These are phyloP conservation scores for Lamellibrachia luymesi DNA, from an alignment of 1,140 invertebrate species.

Conservation along the genomic window DNA sequence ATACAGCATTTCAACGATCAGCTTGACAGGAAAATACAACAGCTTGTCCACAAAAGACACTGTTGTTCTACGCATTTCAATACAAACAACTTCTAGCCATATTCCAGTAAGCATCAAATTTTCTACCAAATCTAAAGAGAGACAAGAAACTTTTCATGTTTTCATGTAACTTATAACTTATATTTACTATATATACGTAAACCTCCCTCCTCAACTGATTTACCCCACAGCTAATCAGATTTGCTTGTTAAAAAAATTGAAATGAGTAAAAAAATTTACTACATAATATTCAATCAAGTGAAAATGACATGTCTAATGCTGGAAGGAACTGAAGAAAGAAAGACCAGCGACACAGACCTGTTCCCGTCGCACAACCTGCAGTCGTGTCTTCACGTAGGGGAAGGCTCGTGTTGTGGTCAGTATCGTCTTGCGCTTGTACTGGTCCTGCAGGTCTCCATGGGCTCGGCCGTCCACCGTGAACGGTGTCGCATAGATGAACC, in stretches of 20 bases:
- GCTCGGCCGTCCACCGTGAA: constrained; percentile 91
- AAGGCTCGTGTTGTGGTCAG: constrained; percentile 91
- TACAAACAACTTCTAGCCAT: too few relatives aligned
- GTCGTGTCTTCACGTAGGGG: constrained; percentile 94
- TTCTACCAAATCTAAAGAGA: too few relatives aligned
- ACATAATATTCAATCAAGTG: too few relatives aligned
- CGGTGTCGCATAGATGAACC: constrained; percentile 95
- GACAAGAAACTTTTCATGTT: too few relatives aligned
- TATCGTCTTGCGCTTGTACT: constrained; percentile 95
- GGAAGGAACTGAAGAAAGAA: constrained; percentile 76
- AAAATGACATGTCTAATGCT: not conserved
- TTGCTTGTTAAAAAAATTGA: too few relatives aligned
- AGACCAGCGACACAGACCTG: constrained; percentile 68
- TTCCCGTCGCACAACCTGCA: constrained; percentile 80
- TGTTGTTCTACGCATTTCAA: not conserved
- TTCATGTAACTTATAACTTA: too few relatives aligned
- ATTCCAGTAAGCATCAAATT: too few relatives aligned
- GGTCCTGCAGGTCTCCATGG: constrained; percentile 91
- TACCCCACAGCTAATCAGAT: too few relatives aligned
- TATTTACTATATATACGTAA: too few relatives aligned
- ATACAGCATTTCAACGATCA: not conserved
- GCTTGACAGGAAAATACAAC: not conserved
- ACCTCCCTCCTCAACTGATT: too few relatives aligned
- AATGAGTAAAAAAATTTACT: too few relatives aligned
- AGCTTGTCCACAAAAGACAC: not conserved